These are phyloP conservation scores for Incurvaria masculella DNA, from an alignment of 2,888 invertebrate genomes.

Conservation along the genomic window DNA sequence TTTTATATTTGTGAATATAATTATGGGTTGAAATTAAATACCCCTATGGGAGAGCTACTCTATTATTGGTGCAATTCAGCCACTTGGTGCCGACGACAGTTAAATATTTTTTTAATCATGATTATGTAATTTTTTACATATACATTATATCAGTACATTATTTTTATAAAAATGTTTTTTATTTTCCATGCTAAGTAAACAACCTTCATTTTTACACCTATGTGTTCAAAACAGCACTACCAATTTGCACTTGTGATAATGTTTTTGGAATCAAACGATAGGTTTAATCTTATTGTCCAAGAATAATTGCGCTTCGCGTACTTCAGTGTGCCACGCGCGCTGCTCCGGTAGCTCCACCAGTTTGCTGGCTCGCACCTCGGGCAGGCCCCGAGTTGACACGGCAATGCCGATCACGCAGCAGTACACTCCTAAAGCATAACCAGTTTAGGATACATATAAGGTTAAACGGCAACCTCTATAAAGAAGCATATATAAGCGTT, in stretches of 20 bases:
- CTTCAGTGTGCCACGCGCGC: slow-evolving; percentile 40
- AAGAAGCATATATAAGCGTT: too few relatives aligned
- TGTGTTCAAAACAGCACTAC: slow-evolving; percentile 7
- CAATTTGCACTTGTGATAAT: slow-evolving; percentile 7
- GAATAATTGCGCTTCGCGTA: slow-evolving; percentile 34
- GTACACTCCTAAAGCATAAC: slow-evolving; percentile 34
- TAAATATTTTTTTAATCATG: slow-evolving; percentile 6
- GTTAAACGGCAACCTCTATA: too few relatives aligned
- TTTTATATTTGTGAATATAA: too few relatives aligned
- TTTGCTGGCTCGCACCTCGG: slow-evolving; percentile 41
- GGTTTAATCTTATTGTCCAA: slow-evolving; percentile 33
- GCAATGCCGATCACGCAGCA: slow-evolving; percentile 45
- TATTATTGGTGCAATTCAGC: too few relatives aligned
- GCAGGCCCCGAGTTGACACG: slow-evolving; percentile 37
- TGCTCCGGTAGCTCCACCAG: slow-evolving; percentile 36
- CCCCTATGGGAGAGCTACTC: too few relatives aligned
- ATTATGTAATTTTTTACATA: slow-evolving; percentile 11
- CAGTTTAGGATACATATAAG: too few relatives aligned
- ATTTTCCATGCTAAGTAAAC: background rate
- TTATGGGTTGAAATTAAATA: too few relatives aligned
- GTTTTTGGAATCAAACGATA: slow-evolving; percentile 16
- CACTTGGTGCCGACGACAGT: slow-evolving; percentile 11
- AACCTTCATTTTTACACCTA: slow-evolving; percentile 8
- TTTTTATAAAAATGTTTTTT: slow-evolving; percentile 14
- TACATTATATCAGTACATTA: slow-evolving; percentile 7